Evolutionary conservation across 92 coral and sea anemone genomes (phyloP).

Genomic region (Umimayanthus kanabou): DNA sequence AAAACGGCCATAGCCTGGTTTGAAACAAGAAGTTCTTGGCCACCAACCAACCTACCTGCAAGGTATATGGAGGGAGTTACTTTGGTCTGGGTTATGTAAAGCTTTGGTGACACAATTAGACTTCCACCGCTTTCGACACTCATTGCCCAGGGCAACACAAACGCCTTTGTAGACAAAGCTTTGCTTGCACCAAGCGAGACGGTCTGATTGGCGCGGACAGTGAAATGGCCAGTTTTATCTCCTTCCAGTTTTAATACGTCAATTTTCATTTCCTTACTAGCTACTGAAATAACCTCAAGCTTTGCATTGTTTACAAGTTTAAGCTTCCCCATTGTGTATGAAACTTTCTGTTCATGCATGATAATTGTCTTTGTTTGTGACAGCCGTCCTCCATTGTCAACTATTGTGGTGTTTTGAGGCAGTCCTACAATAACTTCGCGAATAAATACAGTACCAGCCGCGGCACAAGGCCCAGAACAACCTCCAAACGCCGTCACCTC

Average conservation of each 20-base stretch:
- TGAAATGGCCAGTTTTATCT: slow-evolving; percentile 61
- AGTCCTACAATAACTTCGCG: slow-evolving; percentile 60
- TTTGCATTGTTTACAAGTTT: slow-evolving; percentile 51
- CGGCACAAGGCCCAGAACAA: slow-evolving; percentile 59
- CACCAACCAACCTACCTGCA: slow-evolving; percentile 61
- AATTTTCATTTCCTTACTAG: slow-evolving; percentile 46
- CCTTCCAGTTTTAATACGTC: slow-evolving; percentile 60
- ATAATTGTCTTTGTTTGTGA: slow-evolving; percentile 60
- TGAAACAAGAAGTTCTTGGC: slow-evolving; percentile 62
- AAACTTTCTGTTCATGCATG: slow-evolving; percentile 58
- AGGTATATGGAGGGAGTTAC: slow-evolving; percentile 59
- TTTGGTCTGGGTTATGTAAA: slow-evolving; percentile 57
- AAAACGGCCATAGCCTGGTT: slow-evolving; percentile 51
- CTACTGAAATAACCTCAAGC: slow-evolving; percentile 53
- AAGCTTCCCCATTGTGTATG: slow-evolving; percentile 57
- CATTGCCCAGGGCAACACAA: slow-evolving; percentile 71
- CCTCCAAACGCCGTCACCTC: slow-evolving; percentile 60
- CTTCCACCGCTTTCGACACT: slow-evolving; percentile 55
- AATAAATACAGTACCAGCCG: slow-evolving; percentile 67
- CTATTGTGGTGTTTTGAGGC: slow-evolving; percentile 58
- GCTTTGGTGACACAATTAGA: slow-evolving; percentile 52
- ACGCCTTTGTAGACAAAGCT: slow-evolving; percentile 50
- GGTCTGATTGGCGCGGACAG: slow-evolving; percentile 55
- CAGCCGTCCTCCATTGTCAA: slow-evolving; percentile 55
- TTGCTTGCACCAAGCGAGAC: slow-evolving; percentile 57